Conservation (phyloP, 2,797 vertebrate genomes). For the Poecilia picta region DNA sequence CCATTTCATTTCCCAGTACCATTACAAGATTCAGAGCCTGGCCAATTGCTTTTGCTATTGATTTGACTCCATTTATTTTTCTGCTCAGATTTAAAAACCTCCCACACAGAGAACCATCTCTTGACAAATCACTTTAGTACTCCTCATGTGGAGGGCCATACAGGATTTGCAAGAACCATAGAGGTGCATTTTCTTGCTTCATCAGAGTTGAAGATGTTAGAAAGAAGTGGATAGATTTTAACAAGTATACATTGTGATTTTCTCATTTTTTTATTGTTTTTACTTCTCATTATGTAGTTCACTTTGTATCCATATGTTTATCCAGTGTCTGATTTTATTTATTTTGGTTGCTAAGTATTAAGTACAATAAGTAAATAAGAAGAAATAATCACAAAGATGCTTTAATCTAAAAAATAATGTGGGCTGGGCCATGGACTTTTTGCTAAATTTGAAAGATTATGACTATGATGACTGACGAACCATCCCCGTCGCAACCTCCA, state of each 20-base stretch:
- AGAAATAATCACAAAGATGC: not conserved
- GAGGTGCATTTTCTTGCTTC: slow-evolving; percentile 2
- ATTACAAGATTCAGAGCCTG: slow-evolving; percentile 68
- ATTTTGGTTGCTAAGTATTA: not conserved
- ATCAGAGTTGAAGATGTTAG: slow-evolving; percentile 23
- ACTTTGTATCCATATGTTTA: not conserved
- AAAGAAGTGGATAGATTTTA: not conserved
- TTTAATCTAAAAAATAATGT: not conserved
- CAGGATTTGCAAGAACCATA: slow-evolving; percentile 44
- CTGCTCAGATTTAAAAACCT: slow-evolving; percentile 67
- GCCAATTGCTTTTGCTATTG: slow-evolving; percentile 75
- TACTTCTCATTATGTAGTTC: not conserved
- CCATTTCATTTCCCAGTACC: slow-evolving; percentile 75
- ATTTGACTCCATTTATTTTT: slow-evolving; percentile 78
- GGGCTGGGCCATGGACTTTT: not conserved
- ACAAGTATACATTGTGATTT: not conserved
- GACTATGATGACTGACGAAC: not conserved
- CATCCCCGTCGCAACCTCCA: too few species aligned
- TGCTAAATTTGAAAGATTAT: not conserved
- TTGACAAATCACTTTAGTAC: slow-evolving; percentile 70
- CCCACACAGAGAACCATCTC: slow-evolving; percentile 66
- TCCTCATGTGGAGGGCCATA: slow-evolving; percentile 37
- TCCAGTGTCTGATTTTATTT: not conserved
- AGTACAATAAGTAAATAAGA: not conserved
- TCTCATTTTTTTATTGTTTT: not conserved